Evolutionary conservation across 2,888 invertebrate species (phyloP).

Genomic region (Limnephilus lunatus): DNA sequence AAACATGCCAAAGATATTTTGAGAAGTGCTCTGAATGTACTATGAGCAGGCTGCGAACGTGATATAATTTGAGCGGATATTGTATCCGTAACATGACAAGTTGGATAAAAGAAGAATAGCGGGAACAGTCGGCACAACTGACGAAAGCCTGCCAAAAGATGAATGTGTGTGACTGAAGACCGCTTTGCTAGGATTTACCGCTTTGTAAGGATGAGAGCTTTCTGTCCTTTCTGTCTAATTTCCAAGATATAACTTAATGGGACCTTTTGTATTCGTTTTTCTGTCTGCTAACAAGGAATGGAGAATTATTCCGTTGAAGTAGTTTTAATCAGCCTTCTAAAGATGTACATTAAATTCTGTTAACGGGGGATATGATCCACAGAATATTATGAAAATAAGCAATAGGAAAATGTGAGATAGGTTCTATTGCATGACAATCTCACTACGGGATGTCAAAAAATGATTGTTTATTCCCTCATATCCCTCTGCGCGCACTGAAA

Average conservation of each 20-base stretch:
- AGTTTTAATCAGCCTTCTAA: too few species aligned
- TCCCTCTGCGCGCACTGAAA: too few species aligned
- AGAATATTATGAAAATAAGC: too few species aligned
- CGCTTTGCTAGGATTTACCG: too few species aligned
- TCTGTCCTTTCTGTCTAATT: background rate
- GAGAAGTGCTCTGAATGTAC: background rate
- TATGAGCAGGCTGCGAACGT: background rate
- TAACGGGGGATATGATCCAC: too few species aligned
- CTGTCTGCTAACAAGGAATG: background rate
- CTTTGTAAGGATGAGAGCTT: background rate
- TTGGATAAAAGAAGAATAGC: background rate
- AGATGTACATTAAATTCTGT: too few species aligned
- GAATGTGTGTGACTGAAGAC: background rate
- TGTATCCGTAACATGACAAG: background rate
- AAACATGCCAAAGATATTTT: slow-evolving; percentile 27
- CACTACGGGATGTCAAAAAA: too few species aligned
- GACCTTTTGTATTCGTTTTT: background rate
- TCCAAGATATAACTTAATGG: background rate
- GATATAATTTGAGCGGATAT: background rate
- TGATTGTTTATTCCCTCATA: too few species aligned
- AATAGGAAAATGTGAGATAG: too few species aligned
- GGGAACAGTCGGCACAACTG: background rate
- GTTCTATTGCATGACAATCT: too few species aligned
- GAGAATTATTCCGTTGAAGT: background rate
- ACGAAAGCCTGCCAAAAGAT: background rate